Conservation (phyloP, 1,140 invertebrate species). For the Drosophila pachea region DNA sequence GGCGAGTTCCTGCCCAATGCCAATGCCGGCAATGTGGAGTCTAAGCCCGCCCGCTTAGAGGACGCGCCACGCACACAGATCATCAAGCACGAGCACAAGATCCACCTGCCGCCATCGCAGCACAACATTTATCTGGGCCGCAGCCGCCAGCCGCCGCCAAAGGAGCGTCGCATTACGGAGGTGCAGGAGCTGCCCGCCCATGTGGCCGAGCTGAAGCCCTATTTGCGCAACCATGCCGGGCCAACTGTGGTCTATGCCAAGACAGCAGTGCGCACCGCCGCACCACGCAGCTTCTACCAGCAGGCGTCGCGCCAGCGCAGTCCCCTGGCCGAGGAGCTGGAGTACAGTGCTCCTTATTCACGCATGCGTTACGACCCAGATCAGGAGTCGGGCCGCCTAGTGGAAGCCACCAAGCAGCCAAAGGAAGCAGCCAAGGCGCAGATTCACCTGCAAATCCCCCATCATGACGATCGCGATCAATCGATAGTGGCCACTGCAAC, state of each 20-base stretch:
- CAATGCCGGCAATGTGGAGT: slow-evolving; percentile 54
- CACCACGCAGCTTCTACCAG: slow-evolving; percentile 44
- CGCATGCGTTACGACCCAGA: slow-evolving; percentile 67
- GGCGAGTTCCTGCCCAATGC: slow-evolving; percentile 66
- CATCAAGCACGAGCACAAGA: slow-evolving; percentile 75
- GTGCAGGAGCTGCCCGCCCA: slow-evolving; percentile 51
- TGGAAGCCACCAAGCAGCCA: slow-evolving; percentile 25
- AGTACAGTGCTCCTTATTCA: slow-evolving; percentile 73
- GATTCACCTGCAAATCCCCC: slow-evolving; percentile 69
- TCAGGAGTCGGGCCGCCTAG: slow-evolving; percentile 42
- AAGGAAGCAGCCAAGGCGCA: slow-evolving; percentile 50
- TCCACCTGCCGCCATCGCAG: slow-evolving; percentile 70
- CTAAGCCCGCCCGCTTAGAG: slow-evolving; percentile 66
- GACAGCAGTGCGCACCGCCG: slow-evolving; percentile 10
- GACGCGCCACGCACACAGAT: slow-evolving; percentile 53
- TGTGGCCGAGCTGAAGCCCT: slow-evolving; percentile 63
- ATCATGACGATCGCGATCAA: slow-evolving; percentile 44
- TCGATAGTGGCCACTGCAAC: slow-evolving; percentile 58
- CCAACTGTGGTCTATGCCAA: slow-evolving; percentile 66
- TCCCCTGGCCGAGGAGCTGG: slow-evolving; percentile 56
- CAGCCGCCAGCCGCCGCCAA: slow-evolving; percentile 42
- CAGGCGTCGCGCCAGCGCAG: slow-evolving; percentile 47
- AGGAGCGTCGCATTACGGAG: slow-evolving; percentile 46
- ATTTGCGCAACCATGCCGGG: slow-evolving; percentile 51
- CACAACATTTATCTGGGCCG: slow-evolving; percentile 71